Conservation (phyloP, 2,797 vertebrate genomes). For the Cyprinodon diabolis region DNA sequence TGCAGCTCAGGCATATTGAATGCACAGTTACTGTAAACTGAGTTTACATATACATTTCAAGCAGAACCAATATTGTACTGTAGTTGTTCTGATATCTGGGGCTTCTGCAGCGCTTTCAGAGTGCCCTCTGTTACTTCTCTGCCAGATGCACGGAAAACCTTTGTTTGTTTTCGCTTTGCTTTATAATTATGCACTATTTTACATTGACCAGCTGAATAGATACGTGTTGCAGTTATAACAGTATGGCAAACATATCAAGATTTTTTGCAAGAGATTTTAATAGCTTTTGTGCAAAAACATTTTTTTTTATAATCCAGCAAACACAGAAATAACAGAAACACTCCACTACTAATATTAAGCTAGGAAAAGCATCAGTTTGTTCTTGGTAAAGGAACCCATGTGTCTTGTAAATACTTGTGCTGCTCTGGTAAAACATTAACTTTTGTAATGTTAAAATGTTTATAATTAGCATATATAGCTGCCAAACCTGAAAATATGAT, state of each 20-base stretch:
- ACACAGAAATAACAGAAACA: neutral
- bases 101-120: too few relatives aligned
- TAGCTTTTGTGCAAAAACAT: neutral
- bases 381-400: too few relatives aligned
- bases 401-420: too few relatives aligned
- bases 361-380: too few relatives aligned
- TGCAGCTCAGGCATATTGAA: neutral
- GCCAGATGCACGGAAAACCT: neutral
- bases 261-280: neutral
- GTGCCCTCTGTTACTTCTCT: too few relatives aligned
- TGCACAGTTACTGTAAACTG: neutral
- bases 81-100: too few relatives aligned
- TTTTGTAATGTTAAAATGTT: too few relatives aligned
- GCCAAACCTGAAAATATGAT: neutral
- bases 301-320: neutral
- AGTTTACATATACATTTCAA: neutral
- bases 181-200: neutral
- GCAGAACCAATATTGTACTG: too few relatives aligned
- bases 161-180: neutral
- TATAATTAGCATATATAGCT: too few relatives aligned
- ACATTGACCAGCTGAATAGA: neutral
- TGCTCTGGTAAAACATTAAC: too few relatives aligned
- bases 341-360: too few relatives aligned
- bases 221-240: neutral
- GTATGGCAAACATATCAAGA: neutral